Base-by-base conservation (phyloP, 2,797 vertebrate genomes). In the Arctocebus calabarensis region DNA sequence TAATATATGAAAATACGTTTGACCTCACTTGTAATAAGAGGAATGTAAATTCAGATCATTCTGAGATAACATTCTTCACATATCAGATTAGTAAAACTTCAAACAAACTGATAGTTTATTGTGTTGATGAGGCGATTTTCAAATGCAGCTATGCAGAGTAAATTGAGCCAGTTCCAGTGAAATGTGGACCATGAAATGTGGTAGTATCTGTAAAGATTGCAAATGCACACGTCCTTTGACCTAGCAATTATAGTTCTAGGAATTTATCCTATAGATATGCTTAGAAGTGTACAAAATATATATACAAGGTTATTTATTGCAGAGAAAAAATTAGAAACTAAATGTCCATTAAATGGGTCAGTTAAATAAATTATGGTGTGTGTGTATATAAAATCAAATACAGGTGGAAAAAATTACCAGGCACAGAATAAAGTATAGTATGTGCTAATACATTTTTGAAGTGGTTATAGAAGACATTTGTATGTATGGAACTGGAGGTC, bases 261-360 rank as follows among this genome's bases (percentile, higher is more conserved):
- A 85, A 74, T 82, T 88, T 70, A 45, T 84, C 37, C 64, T 84
- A 77, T 27, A 73, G 64, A 66, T 16, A 71, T 64, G 40, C 32
- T 74, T 79, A 37, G 68, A 94, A 55, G 34, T 73, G 1, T 74
- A 86, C 29, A 73, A 85, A 82, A 68, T 45, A 10, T 86, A 64
- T 77, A 7, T 40, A 59, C 6, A 84, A 45, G 20, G 34, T 90
- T 94, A 95, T 27, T 71, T 34, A 16, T 37, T 92, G 43, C 20
- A 92, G 43, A 22, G 84, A 96, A 82, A 84, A 78, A 55, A 43
- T n/a, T 83, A 94, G 32, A 70, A 96, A 79, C 27, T 83, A 83
- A 48, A 59, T 52, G 27, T 43, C 61, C 22, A 81, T 75, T 43
- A 75, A 48, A 13, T 68, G 10, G 3, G 14, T 7, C 40, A 88